These are phyloP conservation scores for Acleris holmiana DNA, from an alignment of 2,888 invertebrate species.

Conservation along the genomic window DNA sequence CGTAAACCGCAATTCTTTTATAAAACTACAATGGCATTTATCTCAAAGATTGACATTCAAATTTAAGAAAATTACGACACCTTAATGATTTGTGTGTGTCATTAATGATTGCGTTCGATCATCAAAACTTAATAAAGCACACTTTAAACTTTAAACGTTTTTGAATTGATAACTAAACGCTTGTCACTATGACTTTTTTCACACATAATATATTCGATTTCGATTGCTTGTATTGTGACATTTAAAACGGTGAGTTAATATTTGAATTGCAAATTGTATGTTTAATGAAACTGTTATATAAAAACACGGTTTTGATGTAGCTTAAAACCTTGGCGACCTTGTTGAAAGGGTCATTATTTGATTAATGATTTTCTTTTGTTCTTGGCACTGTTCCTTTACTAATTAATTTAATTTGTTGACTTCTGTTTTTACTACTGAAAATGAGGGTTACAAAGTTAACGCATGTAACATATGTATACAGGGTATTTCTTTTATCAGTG, in stretches of 20 bases:
- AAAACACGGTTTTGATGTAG: constrained; percentile 4
- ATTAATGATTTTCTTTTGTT: background rate
- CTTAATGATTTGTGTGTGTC: constrained; percentile 14
- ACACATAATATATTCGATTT: constrained; percentile 13
- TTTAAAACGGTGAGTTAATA: constrained; percentile 2
- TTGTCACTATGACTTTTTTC: background rate
- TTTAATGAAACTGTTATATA: constrained; percentile 15
- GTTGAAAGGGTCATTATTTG: background rate
- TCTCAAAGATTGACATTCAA: constrained; percentile 21
- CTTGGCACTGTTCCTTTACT: background rate
- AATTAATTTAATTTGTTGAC: too few relatives aligned
- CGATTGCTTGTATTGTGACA: constrained; percentile 11
- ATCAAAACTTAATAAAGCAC: constrained; percentile 16
- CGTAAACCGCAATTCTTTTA: constrained; percentile 14
- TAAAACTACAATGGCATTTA: constrained; percentile 15
- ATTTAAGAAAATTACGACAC: constrained; percentile 14
- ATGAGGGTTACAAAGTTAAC: too few relatives aligned
- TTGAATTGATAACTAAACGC: constrained; percentile 9
- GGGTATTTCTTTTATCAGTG: too few relatives aligned
- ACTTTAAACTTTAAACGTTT: constrained; percentile 11
- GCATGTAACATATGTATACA: too few relatives aligned
- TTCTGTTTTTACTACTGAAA: too few relatives aligned
- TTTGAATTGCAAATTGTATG: constrained; percentile 6
- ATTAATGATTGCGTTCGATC: constrained; percentile 33
- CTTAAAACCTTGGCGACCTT: constrained; percentile 6